A percentile compares a stretch with the other conserved stretches of the same genome.
These are phyloP conservation scores for Taxidea taxus DNA, from an alignment of 2,113 vertebrate species.

Conservation along the genomic window DNA sequence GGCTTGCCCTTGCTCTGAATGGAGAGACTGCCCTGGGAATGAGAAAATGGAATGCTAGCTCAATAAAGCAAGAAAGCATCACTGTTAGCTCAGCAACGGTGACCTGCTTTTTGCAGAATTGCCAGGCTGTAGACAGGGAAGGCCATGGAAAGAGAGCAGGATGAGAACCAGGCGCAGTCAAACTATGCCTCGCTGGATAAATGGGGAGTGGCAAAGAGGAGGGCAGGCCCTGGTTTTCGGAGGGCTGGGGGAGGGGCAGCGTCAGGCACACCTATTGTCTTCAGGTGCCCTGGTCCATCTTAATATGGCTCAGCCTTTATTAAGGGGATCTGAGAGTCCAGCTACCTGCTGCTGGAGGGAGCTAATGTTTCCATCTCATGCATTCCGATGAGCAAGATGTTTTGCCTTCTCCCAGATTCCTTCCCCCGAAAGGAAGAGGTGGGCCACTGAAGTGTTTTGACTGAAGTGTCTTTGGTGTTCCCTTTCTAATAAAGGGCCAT, in stretches of 20 bases:
- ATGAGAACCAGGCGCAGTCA: background rate
- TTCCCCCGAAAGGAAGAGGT: background rate
- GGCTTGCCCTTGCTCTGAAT: background rate
- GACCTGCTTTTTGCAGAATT: background rate
- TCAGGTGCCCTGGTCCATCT: slow-evolving; percentile 12
- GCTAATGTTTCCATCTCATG: background rate
- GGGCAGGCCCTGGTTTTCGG: background rate
- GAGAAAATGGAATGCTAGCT: background rate
- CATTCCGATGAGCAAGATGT: background rate
- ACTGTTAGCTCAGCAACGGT: background rate
- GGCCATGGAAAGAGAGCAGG: rapidly evolving
- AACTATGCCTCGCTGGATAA: background rate
- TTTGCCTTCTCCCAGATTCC: background rate
- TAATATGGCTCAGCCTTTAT: slow-evolving; percentile 19
- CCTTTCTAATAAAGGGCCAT: slow-evolving; percentile 77
- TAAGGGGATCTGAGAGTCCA: slow-evolving; percentile 13
- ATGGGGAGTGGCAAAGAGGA: background rate
- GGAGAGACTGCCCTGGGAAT: background rate
- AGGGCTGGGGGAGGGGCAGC: slow-evolving; percentile 35
- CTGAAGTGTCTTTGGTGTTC: slow-evolving; percentile 33
- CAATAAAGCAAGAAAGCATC: background rate
- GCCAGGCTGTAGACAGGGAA: background rate
- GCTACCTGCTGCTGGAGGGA: background rate
- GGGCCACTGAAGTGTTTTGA: background rate
- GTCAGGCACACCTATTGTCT: slow-evolving; percentile 20